Conservation (phyloP, 2,888 invertebrate species). For the Pterostichus niger region DNA sequence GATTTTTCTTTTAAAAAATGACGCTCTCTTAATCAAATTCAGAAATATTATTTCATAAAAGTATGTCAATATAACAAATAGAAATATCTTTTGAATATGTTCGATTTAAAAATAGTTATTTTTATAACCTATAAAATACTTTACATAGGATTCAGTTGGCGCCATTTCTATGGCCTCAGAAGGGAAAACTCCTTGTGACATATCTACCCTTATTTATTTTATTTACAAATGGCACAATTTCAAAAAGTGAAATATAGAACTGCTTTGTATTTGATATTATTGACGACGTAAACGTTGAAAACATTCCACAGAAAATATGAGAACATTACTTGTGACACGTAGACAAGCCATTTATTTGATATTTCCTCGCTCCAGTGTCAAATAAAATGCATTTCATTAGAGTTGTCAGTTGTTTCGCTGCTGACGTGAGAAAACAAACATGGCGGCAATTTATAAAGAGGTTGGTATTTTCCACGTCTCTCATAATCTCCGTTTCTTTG, state of each 20-base stretch:
- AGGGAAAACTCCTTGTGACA: not conserved
- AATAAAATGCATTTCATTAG: conserved; percentile 48
- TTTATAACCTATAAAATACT: not conserved
- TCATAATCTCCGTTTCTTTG: conserved; percentile 12
- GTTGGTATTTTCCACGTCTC: not conserved
- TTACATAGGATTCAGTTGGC: not conserved
- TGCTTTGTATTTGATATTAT: conserved; percentile 33
- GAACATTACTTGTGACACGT: conserved; percentile 16
- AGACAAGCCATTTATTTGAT: conserved; percentile 34
- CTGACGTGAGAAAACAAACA: conserved; percentile 11
- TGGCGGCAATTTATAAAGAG: not conserved
- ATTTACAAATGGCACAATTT: conserved; percentile 8
- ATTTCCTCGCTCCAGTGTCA: conserved; percentile 40
- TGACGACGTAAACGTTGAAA: conserved; percentile 6
- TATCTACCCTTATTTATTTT: not conserved
- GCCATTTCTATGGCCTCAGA: not conserved
- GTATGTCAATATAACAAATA: too few species aligned
- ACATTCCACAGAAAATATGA: conserved; percentile 35
- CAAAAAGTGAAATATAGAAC: conserved; percentile 31
- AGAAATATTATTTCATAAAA: too few species aligned
- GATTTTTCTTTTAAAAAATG: too few species aligned
- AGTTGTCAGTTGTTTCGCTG: not conserved
- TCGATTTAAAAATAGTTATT: too few species aligned
- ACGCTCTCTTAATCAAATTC: too few species aligned
- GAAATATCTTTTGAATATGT: too few species aligned